Base-by-base conservation (phyloP, 1,140 invertebrate genomes). In the Drosophila pandora region DNA sequence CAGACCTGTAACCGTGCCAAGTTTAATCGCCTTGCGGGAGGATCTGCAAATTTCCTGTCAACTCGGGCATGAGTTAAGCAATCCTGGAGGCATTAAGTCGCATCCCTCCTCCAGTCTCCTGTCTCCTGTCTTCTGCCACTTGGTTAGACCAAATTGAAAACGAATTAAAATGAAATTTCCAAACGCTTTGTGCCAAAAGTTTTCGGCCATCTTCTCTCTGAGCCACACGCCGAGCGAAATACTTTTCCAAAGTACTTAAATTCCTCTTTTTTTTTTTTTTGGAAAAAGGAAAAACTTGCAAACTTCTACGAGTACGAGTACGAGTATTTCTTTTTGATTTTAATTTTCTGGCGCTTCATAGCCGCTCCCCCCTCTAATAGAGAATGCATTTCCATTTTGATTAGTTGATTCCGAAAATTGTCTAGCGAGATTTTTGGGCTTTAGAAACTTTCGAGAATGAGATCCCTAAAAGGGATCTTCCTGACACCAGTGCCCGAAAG, bases 101-200 rank as follows among this genome's bases (percentile, higher is more conserved):
- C 9, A 22, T n/a, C 6, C 41, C 77, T 12, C 34, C 34, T 28
- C 25, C 25, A 28, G 25, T 28, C 25, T 28, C 43, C 74, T 69
- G 39, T 21, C 43, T 21, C 50, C 58, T 85, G 54, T 45, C 72
- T 37, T 56, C 63, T 81, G 72, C 48, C 56, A 52, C 34, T 49
- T 50, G 48, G 45, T 65, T 70, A 65, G 74, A 63, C 65, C 56
- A 78, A 87, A 77, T 87, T 87, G 77, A 87, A 82, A 74, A 72
- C 82, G 77, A 82, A 87, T 87, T 87, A 82, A 87, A 87, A 87
- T 76, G 78, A 80, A 87, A 82, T 87, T 82, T 87, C 70, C 70
- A 59, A 69, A 75, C 82, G 74, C 73, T 77, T 80, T 80, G 52
- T 69, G 56, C 56, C 63, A 69, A 82, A 62, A 39, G 65, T 43